Evolutionary conservation across 1,140 invertebrate genomes (phyloP).

Genomic region (Drosophila ambigua): DNA sequence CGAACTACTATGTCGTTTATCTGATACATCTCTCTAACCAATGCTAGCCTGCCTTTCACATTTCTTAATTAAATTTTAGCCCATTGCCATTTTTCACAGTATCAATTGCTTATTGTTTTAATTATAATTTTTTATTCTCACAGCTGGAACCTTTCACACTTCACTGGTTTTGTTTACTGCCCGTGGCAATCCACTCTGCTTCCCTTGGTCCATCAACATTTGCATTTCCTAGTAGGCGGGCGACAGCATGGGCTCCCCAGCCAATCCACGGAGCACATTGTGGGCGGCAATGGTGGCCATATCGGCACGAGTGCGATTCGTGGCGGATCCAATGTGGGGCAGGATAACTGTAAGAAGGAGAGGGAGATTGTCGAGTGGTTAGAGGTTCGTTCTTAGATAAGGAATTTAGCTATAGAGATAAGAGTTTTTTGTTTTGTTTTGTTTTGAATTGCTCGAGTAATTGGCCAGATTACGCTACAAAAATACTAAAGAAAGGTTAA

Average conservation of each 20-base stretch:
- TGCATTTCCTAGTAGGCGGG: slow-evolving; percentile 80
- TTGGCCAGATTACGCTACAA: not conserved
- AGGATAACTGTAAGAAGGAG: slow-evolving; percentile 86
- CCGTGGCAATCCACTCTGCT: not conserved
- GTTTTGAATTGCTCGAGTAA: no score
- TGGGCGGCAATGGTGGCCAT: slow-evolving; percentile 92
- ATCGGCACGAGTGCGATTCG: slow-evolving; percentile 88
- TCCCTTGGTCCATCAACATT: not conserved
- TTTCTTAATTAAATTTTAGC: slow-evolving; percentile 4
- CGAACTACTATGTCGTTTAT: no score
- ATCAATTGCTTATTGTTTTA: not conserved
- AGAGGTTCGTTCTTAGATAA: slow-evolving; percentile 6
- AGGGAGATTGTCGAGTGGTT: slow-evolving; percentile 32
- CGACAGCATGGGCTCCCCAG: slow-evolving; percentile 87
- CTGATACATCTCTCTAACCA: no score
- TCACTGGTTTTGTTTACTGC: not conserved
- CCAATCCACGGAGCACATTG: slow-evolving; percentile 91
- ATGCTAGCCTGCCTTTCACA: not conserved
- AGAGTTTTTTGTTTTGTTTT: not conserved
- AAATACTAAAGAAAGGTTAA: not conserved
- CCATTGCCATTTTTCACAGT: not conserved
- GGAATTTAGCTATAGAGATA: slow-evolving; percentile 20
- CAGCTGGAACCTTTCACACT: slow-evolving; percentile 44
- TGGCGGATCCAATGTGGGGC: slow-evolving; percentile 95
- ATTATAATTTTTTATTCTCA: slow-evolving; percentile 37